These are phyloP conservation scores for Branchinecta lindahli DNA, from an alignment of 1,140 invertebrate species.

Conservation along the genomic window DNA sequence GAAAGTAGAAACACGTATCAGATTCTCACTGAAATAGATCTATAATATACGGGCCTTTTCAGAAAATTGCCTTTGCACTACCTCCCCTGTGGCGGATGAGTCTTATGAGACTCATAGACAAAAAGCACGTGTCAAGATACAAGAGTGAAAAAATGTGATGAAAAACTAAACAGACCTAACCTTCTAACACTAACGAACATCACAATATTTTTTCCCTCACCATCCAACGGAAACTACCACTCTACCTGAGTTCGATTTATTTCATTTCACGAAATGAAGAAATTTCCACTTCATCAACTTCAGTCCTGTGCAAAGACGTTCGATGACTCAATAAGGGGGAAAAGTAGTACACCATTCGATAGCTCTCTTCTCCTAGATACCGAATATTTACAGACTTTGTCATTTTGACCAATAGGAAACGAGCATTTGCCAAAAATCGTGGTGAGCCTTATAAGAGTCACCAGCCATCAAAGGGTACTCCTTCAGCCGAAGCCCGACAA, in stretches of 20 bases:
- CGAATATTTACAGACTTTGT: slow-evolving; percentile 8
- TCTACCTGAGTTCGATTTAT: slow-evolving; percentile 8
- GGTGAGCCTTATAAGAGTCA: slow-evolving; percentile 8
- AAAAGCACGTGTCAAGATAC: too few species aligned
- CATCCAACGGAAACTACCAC: slow-evolving; percentile 1
- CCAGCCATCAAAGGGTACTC: background rate
- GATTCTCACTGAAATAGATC: slow-evolving; percentile 3
- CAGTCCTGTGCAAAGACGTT: slow-evolving; percentile 7
- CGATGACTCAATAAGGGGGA: slow-evolving; percentile 8
- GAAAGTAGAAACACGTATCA: too few species aligned
- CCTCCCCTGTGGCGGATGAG: slow-evolving; percentile 3
- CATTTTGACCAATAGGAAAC: slow-evolving; percentile 5
- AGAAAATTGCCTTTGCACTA: slow-evolving; percentile 8
- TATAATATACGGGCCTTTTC: slow-evolving; percentile 6
- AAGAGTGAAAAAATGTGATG: slow-evolving; percentile 1
- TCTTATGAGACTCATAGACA: slow-evolving; percentile 1
- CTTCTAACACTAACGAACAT: slow-evolving; percentile 8
- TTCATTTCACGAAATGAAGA: slow-evolving; percentile 2
- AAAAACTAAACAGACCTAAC: slow-evolving; percentile 2
- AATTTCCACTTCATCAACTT: slow-evolving; percentile 9
- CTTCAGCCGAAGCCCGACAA: too few species aligned
- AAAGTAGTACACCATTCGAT: slow-evolving; percentile 9
- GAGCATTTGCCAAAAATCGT: slow-evolving; percentile 5
- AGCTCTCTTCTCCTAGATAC: too few species aligned
- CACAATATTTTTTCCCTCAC: slow-evolving; percentile 6